Evolutionary conservation across 2,113 vertebrate species (phyloP).

Genomic region (Bolborhynchus lineola): DNA sequence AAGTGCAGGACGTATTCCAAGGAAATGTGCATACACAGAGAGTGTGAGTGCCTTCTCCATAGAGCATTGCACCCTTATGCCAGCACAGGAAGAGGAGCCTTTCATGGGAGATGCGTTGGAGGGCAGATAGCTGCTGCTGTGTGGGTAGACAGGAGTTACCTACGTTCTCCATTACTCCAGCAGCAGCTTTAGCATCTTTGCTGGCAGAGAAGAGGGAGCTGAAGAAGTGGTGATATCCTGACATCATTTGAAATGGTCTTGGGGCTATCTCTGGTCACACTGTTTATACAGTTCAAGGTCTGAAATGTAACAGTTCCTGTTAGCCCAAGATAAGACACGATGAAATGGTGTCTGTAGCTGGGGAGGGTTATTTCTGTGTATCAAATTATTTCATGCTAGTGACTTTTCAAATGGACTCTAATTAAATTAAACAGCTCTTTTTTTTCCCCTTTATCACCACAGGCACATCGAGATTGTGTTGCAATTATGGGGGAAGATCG

Average conservation of each 20-base stretch:
- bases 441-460: constrained; percentile 28
- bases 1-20: neutral
- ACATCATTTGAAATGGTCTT: neutral
- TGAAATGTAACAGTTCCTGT: neutral
- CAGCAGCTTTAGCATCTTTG: neutral
- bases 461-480: constrained; percentile 47
- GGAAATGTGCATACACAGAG: neutral
- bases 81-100: neutral
- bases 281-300: constrained; percentile 16
- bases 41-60: neutral
- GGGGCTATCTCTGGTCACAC: constrained; percentile 24
- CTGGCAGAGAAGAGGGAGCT: neutral
- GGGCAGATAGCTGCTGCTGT: neutral
- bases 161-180: neutral
- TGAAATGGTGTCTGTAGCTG: neutral
- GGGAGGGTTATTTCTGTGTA: constrained; percentile 22
- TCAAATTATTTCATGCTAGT: constrained; percentile 50
- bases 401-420: constrained; percentile 59
- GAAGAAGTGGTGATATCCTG: neutral
- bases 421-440: constrained; percentile 66
- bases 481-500: constrained; percentile 55
- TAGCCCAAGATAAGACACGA: constrained; percentile 50
- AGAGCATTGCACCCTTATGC: neutral
- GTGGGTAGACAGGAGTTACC: neutral
- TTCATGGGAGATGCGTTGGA: neutral